Conservation (phyloP, 2,888 invertebrate species). For the Mycogona germanica region DNA sequence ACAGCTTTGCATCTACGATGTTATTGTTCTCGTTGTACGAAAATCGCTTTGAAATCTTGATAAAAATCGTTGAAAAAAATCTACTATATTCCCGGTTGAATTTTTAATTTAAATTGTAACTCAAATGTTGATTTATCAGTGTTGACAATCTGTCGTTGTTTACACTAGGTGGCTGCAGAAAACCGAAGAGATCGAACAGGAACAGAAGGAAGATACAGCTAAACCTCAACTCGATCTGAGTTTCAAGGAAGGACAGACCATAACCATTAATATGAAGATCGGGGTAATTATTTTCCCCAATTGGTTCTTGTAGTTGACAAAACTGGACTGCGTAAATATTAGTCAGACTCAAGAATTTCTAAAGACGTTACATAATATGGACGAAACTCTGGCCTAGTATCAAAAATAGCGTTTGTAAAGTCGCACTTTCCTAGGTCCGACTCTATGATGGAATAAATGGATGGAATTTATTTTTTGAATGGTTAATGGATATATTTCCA, state of each 20-base stretch:
- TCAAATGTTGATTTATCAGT: no score
- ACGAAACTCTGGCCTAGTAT: no score
- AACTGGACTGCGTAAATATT: neutral
- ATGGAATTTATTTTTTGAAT: no score
- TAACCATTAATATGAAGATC: conserved; percentile 97
- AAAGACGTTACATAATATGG: no score
- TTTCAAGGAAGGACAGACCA: conserved; percentile 98
- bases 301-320: conserved; percentile 4
- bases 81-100: no score
- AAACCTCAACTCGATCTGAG: conserved; percentile 77
- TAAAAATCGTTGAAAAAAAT: neutral
- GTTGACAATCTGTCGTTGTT: no score
- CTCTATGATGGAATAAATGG: no score
- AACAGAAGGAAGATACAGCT: conserved; percentile 44
- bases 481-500: no score
- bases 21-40: neutral
- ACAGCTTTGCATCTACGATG: neutral
- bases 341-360: neutral
- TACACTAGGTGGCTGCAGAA: conserved; percentile 56
- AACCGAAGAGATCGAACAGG: conserved; percentile 64
- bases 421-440: no score
- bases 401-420: no score
- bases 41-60: neutral
- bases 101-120: no score
- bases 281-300: conserved; percentile 46